A percentile compares a stretch with the other conserved stretches of the same genome.
Evolutionary conservation across 2,113 vertebrate genomes (phyloP).

Genomic region (Lethenteron camtschaticum): DNA sequence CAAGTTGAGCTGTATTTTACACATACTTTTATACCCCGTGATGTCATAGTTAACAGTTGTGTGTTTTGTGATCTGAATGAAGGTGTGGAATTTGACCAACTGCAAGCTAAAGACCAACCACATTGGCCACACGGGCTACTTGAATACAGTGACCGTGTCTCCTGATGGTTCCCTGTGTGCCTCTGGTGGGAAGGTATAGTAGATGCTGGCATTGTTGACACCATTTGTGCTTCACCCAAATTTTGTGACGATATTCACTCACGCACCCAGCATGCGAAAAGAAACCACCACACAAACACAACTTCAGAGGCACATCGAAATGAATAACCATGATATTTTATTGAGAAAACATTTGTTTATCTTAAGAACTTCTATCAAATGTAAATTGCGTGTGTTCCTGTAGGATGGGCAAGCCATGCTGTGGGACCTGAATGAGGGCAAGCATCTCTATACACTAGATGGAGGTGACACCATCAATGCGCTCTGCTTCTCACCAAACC

Average conservation of each 20-base stretch:
- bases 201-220: no score
- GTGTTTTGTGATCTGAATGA: neutral
- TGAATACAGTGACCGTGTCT: conserved; percentile 82
- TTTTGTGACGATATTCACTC: no score
- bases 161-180: conserved; percentile 43
- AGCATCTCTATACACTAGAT: conserved; percentile 78
- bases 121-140: conserved; percentile 68
- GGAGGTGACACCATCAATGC: conserved; percentile 78
- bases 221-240: no score
- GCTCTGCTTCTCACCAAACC: conserved; percentile 87
- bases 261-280: no score
- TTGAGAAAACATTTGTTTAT: neutral
- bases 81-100: conserved; percentile 95
- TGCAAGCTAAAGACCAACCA: conserved; percentile 97
- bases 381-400: neutral
- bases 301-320: no score
- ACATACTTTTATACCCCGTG: no score
- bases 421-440: conserved; percentile 91
- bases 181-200: conserved; percentile 62
- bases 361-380: neutral
- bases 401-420: conserved; percentile 90
- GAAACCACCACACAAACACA: no score
- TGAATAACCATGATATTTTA: no score
- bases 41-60: neutral
- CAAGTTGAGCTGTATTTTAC: no score